A percentile compares a stretch with the other conserved stretches of the same genome.
These are phyloP conservation scores for Macrotus californicus DNA, from an alignment of 2,113 vertebrate genomes.

Conservation along the genomic window DNA sequence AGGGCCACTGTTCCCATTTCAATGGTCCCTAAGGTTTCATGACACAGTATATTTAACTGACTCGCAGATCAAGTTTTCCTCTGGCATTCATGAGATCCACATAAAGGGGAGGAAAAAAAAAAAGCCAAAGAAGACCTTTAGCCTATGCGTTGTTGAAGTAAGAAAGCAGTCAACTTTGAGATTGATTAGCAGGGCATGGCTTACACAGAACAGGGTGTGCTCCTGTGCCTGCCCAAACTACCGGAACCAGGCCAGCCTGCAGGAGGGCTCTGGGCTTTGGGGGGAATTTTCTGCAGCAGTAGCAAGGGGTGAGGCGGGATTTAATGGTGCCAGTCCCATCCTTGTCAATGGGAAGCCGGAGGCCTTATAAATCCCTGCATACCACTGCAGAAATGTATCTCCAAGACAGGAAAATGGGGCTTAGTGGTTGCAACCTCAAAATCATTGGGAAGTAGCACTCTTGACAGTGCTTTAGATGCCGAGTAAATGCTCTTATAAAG, in stretches of 20 bases:
- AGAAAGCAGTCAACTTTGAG: constrained; percentile 12
- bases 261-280: background rate
- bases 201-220: background rate
- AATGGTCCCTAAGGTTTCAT: constrained; percentile 89
- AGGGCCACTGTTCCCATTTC: constrained; percentile 92
- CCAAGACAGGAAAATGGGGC: constrained; percentile 45
- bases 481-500: constrained; percentile 63
- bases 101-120: background rate
- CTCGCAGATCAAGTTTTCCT: constrained; percentile 68
- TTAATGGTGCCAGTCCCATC: constrained; percentile 40
- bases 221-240: background rate
- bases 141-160: constrained; percentile 13
- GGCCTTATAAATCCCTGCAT: constrained; percentile 63
- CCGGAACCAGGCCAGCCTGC: background rate
- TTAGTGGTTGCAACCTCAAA: constrained; percentile 59
- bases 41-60: constrained; percentile 87
- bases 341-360: background rate
- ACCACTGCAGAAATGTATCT: constrained; percentile 54
- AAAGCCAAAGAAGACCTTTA: constrained; percentile 16
- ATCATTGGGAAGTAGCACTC: constrained; percentile 56
- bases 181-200: background rate
- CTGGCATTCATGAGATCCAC: constrained; percentile 60
- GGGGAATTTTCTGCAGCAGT: background rate
- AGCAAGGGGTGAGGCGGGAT: background rate
- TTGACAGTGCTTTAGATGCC: constrained; percentile 50